These are phyloP conservation scores for Squalus acanthias DNA, from an alignment of 2,797 vertebrate genomes.

Conservation along the genomic window DNA sequence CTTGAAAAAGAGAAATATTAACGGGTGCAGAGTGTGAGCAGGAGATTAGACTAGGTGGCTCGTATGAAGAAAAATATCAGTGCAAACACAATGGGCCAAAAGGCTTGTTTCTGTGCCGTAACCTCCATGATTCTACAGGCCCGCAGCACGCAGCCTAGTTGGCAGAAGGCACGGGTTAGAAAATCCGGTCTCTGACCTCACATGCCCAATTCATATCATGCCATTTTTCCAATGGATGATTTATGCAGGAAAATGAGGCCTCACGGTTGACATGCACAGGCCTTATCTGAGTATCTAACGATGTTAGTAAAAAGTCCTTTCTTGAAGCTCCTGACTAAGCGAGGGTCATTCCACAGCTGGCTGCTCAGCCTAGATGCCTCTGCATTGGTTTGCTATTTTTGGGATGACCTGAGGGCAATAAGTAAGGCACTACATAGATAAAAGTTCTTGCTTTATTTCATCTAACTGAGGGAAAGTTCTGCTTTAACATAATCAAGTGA, in stretches of 20 bases:
- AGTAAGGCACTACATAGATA: background rate
- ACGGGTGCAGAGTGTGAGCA: background rate
- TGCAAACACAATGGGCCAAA: background rate
- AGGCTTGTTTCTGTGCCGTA: background rate
- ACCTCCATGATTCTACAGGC: background rate
- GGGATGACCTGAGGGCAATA: background rate
- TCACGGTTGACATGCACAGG: background rate
- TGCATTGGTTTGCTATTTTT: background rate
- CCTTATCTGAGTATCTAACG: background rate
- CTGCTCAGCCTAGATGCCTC: background rate
- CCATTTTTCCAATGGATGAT: background rate
- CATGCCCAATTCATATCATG: too few species aligned
- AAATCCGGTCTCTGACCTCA: background rate
- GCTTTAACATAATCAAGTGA: background rate
- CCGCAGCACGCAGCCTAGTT: background rate
- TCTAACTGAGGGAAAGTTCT: background rate
- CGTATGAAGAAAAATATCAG: background rate
- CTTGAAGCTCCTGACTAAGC: background rate
- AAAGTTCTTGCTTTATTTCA: background rate
- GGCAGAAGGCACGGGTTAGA: background rate
- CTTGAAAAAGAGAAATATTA: background rate
- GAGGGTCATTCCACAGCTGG: background rate
- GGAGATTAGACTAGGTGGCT: background rate
- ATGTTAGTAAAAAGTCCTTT: background rate
- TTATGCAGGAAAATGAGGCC: background rate